These are phyloP conservation scores for Erythrocercus mccallii DNA, from an alignment of 2,113 vertebrate genomes.

Conservation along the genomic window DNA sequence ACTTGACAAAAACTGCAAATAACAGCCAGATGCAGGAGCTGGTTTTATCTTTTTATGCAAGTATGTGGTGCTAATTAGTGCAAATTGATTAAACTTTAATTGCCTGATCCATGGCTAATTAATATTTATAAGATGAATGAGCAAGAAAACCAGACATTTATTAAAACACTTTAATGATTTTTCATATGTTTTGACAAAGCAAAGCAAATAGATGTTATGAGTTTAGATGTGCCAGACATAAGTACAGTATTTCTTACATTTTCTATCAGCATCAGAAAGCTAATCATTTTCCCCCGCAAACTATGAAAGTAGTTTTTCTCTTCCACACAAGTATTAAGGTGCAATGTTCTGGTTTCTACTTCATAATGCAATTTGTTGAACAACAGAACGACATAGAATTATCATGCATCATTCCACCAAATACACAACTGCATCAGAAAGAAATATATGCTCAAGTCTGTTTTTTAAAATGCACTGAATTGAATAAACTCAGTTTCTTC, in stretches of 20 bases:
- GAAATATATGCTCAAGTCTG: background rate
- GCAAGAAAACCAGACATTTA: conserved; percentile 83
- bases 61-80: conserved; percentile 86
- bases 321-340: background rate
- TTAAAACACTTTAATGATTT: conserved; percentile 87
- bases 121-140: conserved; percentile 88
- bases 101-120: conserved; percentile 86
- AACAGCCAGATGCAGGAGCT: conserved; percentile 82
- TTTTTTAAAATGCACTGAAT: background rate
- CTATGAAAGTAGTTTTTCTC: background rate
- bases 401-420: background rate
- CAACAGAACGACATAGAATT: background rate
- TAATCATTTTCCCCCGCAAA: conserved; percentile 22
- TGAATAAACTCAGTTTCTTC: background rate
- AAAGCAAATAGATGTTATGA: conserved; percentile 80
- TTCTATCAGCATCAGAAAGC: conserved; percentile 54
- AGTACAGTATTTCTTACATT: conserved; percentile 61
- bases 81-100: conserved; percentile 88
- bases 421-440: background rate
- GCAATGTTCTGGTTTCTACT: background rate
- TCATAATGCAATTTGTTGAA: background rate
- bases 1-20: conserved; percentile 87
- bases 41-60: conserved; percentile 86
- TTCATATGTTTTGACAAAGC: conserved; percentile 85
- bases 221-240: conserved; percentile 74